Evolutionary conservation across 2,113 vertebrate genomes (phyloP).

Genomic region (Hylia prasina): DNA sequence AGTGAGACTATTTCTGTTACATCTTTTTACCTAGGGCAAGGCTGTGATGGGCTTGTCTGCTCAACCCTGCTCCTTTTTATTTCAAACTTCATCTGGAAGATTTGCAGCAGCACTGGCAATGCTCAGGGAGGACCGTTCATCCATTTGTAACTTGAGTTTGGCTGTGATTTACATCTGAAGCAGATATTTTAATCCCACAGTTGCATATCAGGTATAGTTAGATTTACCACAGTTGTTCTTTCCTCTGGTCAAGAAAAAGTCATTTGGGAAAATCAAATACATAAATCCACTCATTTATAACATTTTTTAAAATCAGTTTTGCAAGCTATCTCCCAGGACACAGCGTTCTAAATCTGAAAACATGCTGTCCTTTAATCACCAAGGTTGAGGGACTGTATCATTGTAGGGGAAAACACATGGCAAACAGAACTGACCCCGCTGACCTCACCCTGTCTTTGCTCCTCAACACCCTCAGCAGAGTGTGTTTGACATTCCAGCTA

Average conservation of each 20-base stretch:
- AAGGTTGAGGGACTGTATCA: not conserved
- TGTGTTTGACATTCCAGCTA: not conserved
- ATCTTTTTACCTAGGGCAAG: not conserved
- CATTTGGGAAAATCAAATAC: not conserved
- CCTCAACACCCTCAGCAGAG: not conserved
- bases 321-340: not conserved
- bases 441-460: not conserved
- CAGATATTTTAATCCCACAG: not conserved
- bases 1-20: not conserved
- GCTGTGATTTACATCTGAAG: conserved; percentile 6
- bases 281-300: conserved; percentile 5
- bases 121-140: not conserved
- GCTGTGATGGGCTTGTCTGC: not conserved
- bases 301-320: not conserved
- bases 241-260: not conserved
- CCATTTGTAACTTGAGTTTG: not conserved
- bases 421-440: not conserved
- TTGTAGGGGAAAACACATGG: not conserved
- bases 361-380: not conserved
- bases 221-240: not conserved
- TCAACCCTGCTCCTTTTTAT: not conserved
- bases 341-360: not conserved
- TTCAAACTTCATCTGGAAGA: not conserved
- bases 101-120: not conserved
- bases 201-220: not conserved